A percentile compares a stretch with the other conserved stretches of the same genome.
Conservation (phyloP, 2,888 invertebrate species). For the Nysson spinosus region DNA sequence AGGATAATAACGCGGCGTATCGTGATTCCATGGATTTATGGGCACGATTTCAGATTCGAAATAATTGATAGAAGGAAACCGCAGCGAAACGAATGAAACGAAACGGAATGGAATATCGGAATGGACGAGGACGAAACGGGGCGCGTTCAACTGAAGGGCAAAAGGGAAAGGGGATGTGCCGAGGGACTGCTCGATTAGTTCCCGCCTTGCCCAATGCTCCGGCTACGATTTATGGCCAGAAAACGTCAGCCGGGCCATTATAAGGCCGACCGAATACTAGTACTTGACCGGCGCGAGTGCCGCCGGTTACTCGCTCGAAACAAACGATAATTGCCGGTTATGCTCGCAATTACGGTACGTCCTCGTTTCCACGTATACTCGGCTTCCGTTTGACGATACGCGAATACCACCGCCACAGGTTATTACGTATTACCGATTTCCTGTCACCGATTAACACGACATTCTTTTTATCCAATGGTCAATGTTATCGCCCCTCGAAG, state of each 20-base stretch:
- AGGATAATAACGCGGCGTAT: conserved; percentile 58
- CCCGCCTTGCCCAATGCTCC: conserved; percentile 53
- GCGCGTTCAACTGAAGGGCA: conserved; percentile 11
- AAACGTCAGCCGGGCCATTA: conserved; percentile 49
- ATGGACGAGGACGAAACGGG: too few relatives aligned
- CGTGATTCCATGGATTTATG: conserved; percentile 56
- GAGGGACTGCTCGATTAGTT: conserved; percentile 52
- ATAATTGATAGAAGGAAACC: conserved; percentile 67
- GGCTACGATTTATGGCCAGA: conserved; percentile 54
- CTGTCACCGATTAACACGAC: conserved; percentile 11
- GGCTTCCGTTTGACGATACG: conserved; percentile 51
- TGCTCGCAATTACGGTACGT: conserved; percentile 38
- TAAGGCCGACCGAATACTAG: conserved; percentile 38
- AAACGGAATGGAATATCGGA: conserved; percentile 55
- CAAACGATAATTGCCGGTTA: conserved; percentile 53
- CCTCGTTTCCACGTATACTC: conserved; percentile 28
- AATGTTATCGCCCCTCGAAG: background rate
- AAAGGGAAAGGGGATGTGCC: conserved; percentile 2
- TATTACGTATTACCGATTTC: conserved; percentile 43
- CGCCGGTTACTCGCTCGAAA: conserved; percentile 35
- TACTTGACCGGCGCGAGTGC: conserved; percentile 19
- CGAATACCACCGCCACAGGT: conserved; percentile 24
- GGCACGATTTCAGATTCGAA: conserved; percentile 59
- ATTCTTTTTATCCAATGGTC: background rate
- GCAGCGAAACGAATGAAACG: conserved; percentile 58